phyloP scores from a whole-genome alignment of 2,888 invertebrate species.

The Lysandra bellargus region DNA sequence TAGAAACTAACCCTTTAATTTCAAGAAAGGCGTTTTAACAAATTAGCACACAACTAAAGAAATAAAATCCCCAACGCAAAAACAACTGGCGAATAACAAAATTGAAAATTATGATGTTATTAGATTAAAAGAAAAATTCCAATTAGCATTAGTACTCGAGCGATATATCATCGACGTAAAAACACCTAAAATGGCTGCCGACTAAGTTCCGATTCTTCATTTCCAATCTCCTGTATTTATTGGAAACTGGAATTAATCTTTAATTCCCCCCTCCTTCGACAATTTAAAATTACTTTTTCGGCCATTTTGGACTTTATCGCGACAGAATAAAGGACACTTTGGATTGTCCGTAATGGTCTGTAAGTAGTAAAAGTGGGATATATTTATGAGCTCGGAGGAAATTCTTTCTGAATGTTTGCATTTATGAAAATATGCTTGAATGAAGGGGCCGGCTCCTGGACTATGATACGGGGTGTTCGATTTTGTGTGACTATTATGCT shows the following conservation, averaged over 20 bases:
- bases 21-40: not conserved
- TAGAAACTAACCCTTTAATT: not conserved
- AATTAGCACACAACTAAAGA: not conserved
- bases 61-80: slow-evolving; percentile 3
- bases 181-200: slow-evolving; percentile 75
- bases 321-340: slow-evolving; percentile 47
- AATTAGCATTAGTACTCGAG: slow-evolving; percentile 32
- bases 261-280: slow-evolving; percentile 63
- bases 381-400: slow-evolving; percentile 80
- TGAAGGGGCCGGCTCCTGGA: slow-evolving; percentile 56
- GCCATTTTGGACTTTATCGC: slow-evolving; percentile 46
- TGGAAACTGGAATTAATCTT: slow-evolving; percentile 76
- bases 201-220: slow-evolving; percentile 76
- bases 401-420: slow-evolving; percentile 79
- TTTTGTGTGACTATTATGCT: not conserved
- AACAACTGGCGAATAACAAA: slow-evolving; percentile 2
- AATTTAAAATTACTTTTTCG: slow-evolving; percentile 72
- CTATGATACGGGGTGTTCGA: slow-evolving; percentile 48
- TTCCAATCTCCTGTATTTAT: slow-evolving; percentile 78
- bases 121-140: slow-evolving; percentile 33
- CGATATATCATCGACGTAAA: slow-evolving; percentile 60
- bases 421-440: slow-evolving; percentile 80
- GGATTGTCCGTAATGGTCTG: slow-evolving; percentile 42
- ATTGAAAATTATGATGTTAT: slow-evolving; percentile 26
- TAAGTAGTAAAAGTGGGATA: slow-evolving; percentile 75